phyloP scores from a whole-genome alignment of 2,113 vertebrate species.

The Thunnus maccoyii region DNA sequence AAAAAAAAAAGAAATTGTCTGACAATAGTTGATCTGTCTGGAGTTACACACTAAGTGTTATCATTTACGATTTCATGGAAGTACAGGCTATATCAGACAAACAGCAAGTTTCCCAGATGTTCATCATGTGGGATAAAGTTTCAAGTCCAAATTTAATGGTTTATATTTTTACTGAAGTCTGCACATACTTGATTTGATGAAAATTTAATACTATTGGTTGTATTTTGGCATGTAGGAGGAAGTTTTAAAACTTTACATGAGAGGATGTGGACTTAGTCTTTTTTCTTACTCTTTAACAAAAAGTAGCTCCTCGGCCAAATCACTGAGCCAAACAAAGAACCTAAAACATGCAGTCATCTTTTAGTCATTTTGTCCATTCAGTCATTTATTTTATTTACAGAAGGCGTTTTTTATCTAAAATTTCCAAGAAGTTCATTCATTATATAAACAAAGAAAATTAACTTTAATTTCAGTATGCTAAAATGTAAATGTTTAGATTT shows the following conservation, averaged over 20 bases:
- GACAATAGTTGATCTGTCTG: slow-evolving; percentile 24
- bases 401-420: background rate
- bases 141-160: background rate
- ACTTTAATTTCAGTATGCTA: background rate
- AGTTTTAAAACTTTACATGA: slow-evolving; percentile 6
- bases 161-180: background rate
- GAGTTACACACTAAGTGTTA: slow-evolving; percentile 13
- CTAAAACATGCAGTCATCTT: slow-evolving; percentile 14
- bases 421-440: background rate
- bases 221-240: background rate
- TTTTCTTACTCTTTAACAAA: background rate
- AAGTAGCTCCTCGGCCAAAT: background rate
- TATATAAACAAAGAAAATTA: background rate
- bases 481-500: background rate
- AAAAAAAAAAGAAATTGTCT: background rate
- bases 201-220: background rate
- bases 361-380: background rate
- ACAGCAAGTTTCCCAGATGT: background rate
- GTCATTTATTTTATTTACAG: background rate
- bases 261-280: background rate
- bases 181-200: background rate
- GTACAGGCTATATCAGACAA: background rate
- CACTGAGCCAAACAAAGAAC: slow-evolving; percentile 2
- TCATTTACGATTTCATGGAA: slow-evolving; percentile 25
- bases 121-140: background rate